Percentiles rank a stretch among this genome's conserved stretches.
These are phyloP conservation scores for Clanis bilineata DNA, from an alignment of 2,888 invertebrate genomes.

Conservation along the genomic window DNA sequence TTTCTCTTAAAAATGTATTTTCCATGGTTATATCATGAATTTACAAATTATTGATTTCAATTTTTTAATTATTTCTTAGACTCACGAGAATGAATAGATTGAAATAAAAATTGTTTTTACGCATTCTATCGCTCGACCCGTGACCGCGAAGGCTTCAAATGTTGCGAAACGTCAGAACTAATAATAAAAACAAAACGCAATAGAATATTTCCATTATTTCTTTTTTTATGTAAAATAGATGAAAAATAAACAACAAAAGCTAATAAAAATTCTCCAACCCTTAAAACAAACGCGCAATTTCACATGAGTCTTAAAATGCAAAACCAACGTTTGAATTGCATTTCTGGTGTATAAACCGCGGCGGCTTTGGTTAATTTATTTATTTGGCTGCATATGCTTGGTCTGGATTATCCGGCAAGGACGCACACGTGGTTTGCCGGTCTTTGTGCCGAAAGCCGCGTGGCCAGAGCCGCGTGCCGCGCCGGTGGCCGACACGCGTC, in stretches of 20 bases:
- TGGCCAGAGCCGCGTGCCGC: slow-evolving; percentile 42
- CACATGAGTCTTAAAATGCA: slow-evolving; percentile 59
- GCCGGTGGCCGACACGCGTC: slow-evolving; percentile 35
- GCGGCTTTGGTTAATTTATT: slow-evolving; percentile 74
- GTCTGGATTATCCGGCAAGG: slow-evolving; percentile 63
- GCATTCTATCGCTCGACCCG: no score
- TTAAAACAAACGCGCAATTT: slow-evolving; percentile 30
- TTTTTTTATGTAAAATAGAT: background rate
- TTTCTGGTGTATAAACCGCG: slow-evolving; percentile 43
- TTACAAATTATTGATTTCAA: no score
- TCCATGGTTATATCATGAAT: no score
- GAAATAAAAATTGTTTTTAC: no score
- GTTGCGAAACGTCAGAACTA: no score
- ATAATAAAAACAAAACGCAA: no score
- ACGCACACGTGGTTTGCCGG: slow-evolving; percentile 35
- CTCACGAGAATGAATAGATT: no score
- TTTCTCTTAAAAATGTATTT: no score
- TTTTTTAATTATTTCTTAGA: no score
- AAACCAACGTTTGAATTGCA: slow-evolving; percentile 37
- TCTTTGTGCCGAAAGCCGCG: slow-evolving; percentile 30
- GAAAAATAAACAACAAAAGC: background rate
- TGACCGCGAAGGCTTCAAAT: no score
- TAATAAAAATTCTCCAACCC: background rate
- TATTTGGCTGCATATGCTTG: slow-evolving; percentile 71
- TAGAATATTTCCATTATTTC: no score